These are phyloP conservation scores for Micropterix aruncella DNA, from an alignment of 2,888 invertebrate genomes.

Conservation along the genomic window DNA sequence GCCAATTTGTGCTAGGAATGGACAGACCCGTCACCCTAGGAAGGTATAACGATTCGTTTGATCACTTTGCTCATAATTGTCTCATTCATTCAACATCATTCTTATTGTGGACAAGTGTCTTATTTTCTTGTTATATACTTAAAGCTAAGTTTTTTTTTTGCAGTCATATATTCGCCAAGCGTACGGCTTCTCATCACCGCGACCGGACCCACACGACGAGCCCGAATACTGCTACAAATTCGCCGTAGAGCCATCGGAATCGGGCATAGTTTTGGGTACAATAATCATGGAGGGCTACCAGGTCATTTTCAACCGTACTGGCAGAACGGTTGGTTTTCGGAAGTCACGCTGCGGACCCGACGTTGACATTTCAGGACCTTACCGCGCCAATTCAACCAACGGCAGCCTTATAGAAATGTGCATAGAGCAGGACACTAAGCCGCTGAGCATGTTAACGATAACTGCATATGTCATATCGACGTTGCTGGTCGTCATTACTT, in stretches of 20 bases:
- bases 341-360: conserved; percentile 29
- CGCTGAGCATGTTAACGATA: not conserved
- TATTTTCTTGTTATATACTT: too few relatives aligned
- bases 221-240: conserved; percentile 34
- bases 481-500: not conserved
- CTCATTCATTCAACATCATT: too few relatives aligned
- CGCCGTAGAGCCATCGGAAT: conserved; percentile 27
- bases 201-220: conserved; percentile 19
- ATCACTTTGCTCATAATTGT: too few relatives aligned
- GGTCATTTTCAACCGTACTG: conserved; percentile 33
- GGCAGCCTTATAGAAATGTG: not conserved
- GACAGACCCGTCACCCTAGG: too few relatives aligned
- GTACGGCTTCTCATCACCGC: not conserved
- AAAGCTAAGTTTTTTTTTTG: too few relatives aligned
- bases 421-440: not conserved
- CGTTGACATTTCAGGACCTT: conserved; percentile 26
- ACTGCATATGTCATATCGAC: not conserved
- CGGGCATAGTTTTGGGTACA: conserved; percentile 32
- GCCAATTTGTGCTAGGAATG: too few relatives aligned
- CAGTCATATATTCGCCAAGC: conserved; percentile 36
- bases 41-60: too few relatives aligned
- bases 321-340: conserved; percentile 31
- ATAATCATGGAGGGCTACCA: conserved; percentile 37
- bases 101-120: too few relatives aligned
- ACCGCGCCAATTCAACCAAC: conserved; percentile 15